A percentile compares a stretch with the other conserved stretches of the same genome.
Conservation (phyloP, 2,797 vertebrate genomes). For the Rallus crepitans region DNA sequence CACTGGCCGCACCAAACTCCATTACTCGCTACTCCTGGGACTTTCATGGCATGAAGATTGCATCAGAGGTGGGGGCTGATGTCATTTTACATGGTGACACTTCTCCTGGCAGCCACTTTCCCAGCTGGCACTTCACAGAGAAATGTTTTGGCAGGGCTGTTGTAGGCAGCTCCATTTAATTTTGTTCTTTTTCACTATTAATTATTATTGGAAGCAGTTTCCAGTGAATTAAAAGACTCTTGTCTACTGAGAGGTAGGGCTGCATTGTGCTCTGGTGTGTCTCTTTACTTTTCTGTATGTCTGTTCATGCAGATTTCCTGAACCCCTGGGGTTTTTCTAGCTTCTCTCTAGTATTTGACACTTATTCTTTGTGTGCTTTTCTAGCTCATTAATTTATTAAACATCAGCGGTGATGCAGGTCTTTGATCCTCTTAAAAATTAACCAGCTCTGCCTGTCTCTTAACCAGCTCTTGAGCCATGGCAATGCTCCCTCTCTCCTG, state of each 20-base stretch:
- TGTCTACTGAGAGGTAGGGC: neutral
- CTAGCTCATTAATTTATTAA: constrained; percentile 46
- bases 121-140: neutral
- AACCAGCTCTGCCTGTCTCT: neutral
- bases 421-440: constrained; percentile 27
- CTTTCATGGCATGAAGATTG: rapidly evolving
- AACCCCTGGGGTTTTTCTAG: neutral
- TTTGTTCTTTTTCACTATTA: neutral
- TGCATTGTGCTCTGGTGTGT: neutral
- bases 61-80: neutral
- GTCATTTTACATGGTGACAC: neutral
- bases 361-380: constrained; percentile 14
- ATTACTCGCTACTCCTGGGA: rapidly evolving
- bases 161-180: neutral
- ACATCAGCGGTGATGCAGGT: neutral
- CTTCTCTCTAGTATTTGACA: neutral
- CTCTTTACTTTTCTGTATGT: neutral
- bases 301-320: neutral
- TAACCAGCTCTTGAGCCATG: neutral
- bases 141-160: neutral
- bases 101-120: neutral
- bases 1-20: neutral
- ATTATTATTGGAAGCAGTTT: neutral
- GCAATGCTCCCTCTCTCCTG: neutral
- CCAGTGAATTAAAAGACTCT: neutral